Conservation (phyloP, 2,888 invertebrate genomes). For the Achlya flavicornis region DNA sequence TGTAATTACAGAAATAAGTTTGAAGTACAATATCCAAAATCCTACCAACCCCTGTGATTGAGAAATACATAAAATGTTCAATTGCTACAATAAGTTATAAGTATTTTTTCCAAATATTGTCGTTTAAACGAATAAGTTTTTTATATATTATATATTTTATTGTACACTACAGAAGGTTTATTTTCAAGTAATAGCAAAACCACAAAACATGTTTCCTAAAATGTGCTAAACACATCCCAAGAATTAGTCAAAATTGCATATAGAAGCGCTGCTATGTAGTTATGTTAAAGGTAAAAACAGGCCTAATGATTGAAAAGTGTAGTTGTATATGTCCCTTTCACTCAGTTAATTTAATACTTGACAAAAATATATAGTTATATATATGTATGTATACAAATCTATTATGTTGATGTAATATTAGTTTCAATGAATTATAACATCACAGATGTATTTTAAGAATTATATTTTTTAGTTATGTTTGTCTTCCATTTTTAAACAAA, state of each 20-base stretch:
- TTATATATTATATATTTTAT: background rate
- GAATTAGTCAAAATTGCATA: too few species aligned
- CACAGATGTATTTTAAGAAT: conserved; percentile 16
- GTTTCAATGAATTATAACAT: conserved; percentile 14
- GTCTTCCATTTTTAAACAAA: conserved; percentile 40
- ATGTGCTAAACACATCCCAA: background rate
- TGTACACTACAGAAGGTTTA: background rate
- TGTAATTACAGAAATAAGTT: background rate
- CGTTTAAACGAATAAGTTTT: background rate
- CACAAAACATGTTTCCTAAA: background rate
- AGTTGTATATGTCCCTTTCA: background rate
- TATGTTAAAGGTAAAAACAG: too few species aligned
- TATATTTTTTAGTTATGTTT: conserved; percentile 25
- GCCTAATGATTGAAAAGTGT: background rate
- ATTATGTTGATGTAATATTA: conserved; percentile 7
- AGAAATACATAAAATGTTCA: too few species aligned
- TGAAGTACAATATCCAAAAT: background rate
- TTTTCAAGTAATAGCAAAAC: background rate
- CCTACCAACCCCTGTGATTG: background rate
- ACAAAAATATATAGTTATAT: background rate
- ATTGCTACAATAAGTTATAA: too few species aligned
- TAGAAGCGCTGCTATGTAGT: too few species aligned
- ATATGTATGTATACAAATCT: background rate
- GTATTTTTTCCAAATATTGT: too few species aligned
- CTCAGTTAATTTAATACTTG: background rate